phyloP scores from a whole-genome alignment of 2,113 vertebrate species.

The Tichodroma muraria region DNA sequence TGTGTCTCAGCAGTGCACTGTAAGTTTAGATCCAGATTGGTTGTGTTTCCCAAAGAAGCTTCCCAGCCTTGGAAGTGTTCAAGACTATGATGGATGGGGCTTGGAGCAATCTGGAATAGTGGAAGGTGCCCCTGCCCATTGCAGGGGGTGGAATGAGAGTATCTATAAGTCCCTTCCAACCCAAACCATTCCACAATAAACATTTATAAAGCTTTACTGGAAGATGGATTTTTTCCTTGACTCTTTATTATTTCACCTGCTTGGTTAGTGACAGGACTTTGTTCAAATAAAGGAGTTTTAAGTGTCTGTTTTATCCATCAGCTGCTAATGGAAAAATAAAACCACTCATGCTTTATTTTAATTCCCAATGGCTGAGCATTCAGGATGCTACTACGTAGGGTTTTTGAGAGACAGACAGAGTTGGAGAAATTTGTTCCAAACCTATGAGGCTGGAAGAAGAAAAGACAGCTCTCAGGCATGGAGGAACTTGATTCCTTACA shows the following conservation, averaged over 20 bases:
- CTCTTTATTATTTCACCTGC: not conserved
- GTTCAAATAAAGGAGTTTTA: not conserved
- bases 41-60: not conserved
- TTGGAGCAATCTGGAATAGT: not conserved
- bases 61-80: not conserved
- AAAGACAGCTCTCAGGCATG: not conserved
- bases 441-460: not conserved
- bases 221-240: not conserved
- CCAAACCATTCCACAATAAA: not conserved
- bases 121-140: not conserved
- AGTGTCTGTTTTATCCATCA: not conserved
- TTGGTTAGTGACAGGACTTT: not conserved
- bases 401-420: not conserved
- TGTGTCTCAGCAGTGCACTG: not conserved
- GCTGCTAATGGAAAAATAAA: not conserved
- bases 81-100: not conserved
- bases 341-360: not conserved
- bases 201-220: not conserved
- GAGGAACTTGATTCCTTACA: not conserved
- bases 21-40: not conserved
- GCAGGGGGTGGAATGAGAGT: not conserved
- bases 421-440: not conserved
- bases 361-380: not conserved
- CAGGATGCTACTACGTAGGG: not conserved
- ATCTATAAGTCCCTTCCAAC: not conserved